Conservation (phyloP, 2,888 invertebrate genomes). For the Epinotia ramella region DNA sequence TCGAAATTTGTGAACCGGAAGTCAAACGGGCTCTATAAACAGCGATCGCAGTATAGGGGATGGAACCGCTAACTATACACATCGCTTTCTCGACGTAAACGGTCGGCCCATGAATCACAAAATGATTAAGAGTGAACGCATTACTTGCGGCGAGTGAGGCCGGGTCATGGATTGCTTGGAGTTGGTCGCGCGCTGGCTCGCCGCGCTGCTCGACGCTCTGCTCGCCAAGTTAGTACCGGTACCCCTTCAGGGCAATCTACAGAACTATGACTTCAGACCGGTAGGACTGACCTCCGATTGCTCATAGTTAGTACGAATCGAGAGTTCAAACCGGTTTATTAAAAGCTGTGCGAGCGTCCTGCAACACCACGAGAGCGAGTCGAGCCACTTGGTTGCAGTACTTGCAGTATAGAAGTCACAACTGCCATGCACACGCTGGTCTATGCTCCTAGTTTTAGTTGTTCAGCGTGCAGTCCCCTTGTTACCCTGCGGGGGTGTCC, state of each 20-base stretch:
- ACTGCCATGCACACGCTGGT: not conserved
- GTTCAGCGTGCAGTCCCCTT: not conserved
- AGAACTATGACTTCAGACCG: not conserved
- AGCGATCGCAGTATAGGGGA: constrained; percentile 13
- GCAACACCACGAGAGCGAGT: not conserved
- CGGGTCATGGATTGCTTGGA: constrained; percentile 58
- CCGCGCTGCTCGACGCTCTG: constrained; percentile 56
- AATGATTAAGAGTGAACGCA: constrained; percentile 24
- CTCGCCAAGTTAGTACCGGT: constrained; percentile 63
- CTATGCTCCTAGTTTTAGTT: too few species aligned
- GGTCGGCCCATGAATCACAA: constrained; percentile 41
- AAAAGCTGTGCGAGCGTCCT: not conserved
- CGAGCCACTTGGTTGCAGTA: not conserved
- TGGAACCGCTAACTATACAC: constrained; percentile 34
- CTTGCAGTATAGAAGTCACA: not conserved
- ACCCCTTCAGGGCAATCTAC: constrained; percentile 1
- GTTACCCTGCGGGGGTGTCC: not conserved
- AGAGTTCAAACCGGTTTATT: not conserved
- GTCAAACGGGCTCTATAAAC: constrained; percentile 21
- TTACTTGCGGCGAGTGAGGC: constrained; percentile 18
- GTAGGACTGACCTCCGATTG: not conserved
- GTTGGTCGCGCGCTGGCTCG: constrained; percentile 62
- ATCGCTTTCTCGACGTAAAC: constrained; percentile 38
- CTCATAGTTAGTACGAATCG: not conserved
- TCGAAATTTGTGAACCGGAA: constrained; percentile 26